Base-by-base conservation (phyloP, 2,888 invertebrate genomes). In the Philaethria dido region DNA sequence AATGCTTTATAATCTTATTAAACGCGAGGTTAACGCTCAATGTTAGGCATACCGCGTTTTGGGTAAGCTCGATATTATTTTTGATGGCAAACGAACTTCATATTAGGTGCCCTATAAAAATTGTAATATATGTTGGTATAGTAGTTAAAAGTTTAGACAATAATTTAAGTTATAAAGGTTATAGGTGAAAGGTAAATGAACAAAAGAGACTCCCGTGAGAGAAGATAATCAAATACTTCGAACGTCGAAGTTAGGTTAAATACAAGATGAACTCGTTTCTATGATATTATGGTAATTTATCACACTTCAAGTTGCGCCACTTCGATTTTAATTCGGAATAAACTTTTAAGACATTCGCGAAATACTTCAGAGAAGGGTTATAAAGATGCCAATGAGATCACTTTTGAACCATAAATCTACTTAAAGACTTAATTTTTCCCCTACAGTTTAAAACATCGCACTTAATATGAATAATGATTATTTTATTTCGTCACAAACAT, bases 1-100 rank as follows among this genome's bases (percentile, higher is more conserved):
- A 95, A 95, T 95, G 94, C 94, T 93, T 93, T 93, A 94, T 95
- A 95, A 95, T 95, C 95, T 94, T 94, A 95, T 95, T 95, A 95
- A 94, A 94, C 93, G 93, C 94, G 94, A 94, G 94, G 94, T 94
- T 94, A 94, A 93, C 93, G 93, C 93, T 92, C 85, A 84, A 82
- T 79, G 83, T 81, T 83, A 86, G 82, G 75, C 74, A 81, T 77
- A 74, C 64, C 77, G 74, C 77, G 76, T 76, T 77, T 77, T 52
- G 64, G 79, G 77, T 81, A 77, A 78, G 80, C 79, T 81, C 55
- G 13, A 84, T 89, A 89, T 90, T 86, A 88, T 87, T 86, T 89
- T 86, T 57, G n/a, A 22, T n/a, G 18, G 39, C 14, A 36, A 16
- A 11, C 9, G 20, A 11, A 16, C 22, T 50, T 25, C 25, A 6